These are phyloP conservation scores for Rhopalosiphum padi DNA, from an alignment of 1,140 invertebrate genomes.

Conservation along the genomic window DNA sequence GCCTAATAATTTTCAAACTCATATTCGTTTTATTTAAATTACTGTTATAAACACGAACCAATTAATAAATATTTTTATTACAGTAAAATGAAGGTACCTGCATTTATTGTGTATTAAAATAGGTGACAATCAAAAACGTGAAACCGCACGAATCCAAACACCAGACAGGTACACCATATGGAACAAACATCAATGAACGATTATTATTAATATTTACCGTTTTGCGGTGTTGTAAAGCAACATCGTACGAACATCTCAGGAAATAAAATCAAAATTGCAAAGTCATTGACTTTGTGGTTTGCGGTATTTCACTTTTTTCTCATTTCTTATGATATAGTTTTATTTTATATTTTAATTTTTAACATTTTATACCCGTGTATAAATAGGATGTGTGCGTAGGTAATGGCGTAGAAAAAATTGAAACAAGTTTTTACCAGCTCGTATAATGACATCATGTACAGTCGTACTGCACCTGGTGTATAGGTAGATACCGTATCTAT, in stretches of 20 bases:
- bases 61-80: background rate
- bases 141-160: constrained; percentile 45
- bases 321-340: background rate
- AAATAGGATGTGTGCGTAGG: background rate
- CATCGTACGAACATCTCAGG: background rate
- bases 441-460: background rate
- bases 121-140: constrained; percentile 31
- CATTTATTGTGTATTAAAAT: background rate
- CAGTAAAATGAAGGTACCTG: background rate
- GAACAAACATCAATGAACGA: constrained; percentile 38
- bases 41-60: background rate
- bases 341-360: background rate
- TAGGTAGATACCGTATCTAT: background rate
- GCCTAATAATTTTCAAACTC: background rate
- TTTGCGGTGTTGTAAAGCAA: constrained; percentile 13
- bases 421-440: background rate
- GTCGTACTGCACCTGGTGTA: background rate
- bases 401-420: background rate
- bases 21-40: background rate
- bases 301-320: background rate
- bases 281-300: constrained; percentile 29
- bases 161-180: background rate
- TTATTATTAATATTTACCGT: constrained; percentile 51
- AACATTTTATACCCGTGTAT: background rate
- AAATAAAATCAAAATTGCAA: background rate